phyloP scores from a whole-genome alignment of 2,113 vertebrate species.

The Chascanopsetta lugubris region DNA sequence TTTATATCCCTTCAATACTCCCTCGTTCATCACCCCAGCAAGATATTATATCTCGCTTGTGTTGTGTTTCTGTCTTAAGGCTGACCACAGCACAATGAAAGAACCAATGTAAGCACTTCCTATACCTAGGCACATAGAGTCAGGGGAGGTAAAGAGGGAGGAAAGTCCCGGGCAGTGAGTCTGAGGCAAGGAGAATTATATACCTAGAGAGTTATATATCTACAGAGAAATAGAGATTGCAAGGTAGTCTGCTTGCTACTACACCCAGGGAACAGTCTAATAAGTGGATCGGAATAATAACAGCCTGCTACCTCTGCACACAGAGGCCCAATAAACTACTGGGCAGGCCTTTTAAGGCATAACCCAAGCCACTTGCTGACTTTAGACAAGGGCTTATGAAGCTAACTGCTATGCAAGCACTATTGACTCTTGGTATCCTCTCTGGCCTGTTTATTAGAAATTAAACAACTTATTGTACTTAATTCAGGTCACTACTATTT shows the following conservation, averaged over 20 bases:
- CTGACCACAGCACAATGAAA: slow-evolving; percentile 77
- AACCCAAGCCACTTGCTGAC: slow-evolving; percentile 57
- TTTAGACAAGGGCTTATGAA: slow-evolving; percentile 48
- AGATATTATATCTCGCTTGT: slow-evolving; percentile 69
- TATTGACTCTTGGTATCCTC: slow-evolving; percentile 47
- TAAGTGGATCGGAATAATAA: slow-evolving; percentile 69
- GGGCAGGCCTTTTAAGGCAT: slow-evolving; percentile 53
- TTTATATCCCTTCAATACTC: slow-evolving; percentile 62
- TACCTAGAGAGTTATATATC: slow-evolving; percentile 64
- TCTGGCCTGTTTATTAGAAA: slow-evolving; percentile 21
- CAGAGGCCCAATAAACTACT: slow-evolving; percentile 57
- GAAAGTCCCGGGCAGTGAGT: slow-evolving; percentile 49
- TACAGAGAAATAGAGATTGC: slow-evolving; percentile 57
- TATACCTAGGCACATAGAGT: slow-evolving; percentile 58
- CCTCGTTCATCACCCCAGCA: slow-evolving; percentile 65
- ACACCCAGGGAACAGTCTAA: slow-evolving; percentile 61
- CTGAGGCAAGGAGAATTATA: slow-evolving; percentile 58
- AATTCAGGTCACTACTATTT: too few relatives aligned
- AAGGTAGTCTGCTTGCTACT: slow-evolving; percentile 45
- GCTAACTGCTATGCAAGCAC: slow-evolving; percentile 62
- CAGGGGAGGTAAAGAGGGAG: slow-evolving; percentile 53
- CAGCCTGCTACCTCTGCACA: slow-evolving; percentile 61
- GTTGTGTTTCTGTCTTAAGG: slow-evolving; percentile 72
- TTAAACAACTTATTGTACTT: too few relatives aligned
- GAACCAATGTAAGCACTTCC: slow-evolving; percentile 75